Conservation (phyloP, 2,113 vertebrate genomes). For the Cottus gobio region DNA sequence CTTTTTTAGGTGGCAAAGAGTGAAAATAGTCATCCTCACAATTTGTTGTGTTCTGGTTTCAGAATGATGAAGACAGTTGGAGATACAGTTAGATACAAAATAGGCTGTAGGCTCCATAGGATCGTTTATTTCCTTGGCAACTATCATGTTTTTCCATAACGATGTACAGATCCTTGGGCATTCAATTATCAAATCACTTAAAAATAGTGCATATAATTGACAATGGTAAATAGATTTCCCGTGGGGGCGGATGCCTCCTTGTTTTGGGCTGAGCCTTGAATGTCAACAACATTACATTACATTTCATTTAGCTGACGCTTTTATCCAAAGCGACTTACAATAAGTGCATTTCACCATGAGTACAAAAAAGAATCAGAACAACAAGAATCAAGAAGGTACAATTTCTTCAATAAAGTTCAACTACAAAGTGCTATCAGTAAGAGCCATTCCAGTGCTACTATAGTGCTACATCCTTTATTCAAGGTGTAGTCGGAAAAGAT, state of each 20-base stretch:
- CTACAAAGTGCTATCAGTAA: too few relatives aligned
- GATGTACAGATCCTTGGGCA: neutral
- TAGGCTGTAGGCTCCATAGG: neutral
- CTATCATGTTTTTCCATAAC: neutral
- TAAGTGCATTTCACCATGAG: too few relatives aligned
- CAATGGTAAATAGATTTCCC: neutral
- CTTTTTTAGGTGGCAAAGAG: neutral
- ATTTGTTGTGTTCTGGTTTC: neutral
- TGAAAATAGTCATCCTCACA: neutral
- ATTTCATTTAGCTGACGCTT: too few relatives aligned
- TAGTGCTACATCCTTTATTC: too few relatives aligned
- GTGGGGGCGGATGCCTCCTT: neutral
- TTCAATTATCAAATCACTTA: neutral
- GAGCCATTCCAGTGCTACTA: too few relatives aligned
- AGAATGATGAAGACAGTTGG: neutral
- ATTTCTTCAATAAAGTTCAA: too few relatives aligned
- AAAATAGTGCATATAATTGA: neutral
- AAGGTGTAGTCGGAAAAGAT: too few relatives aligned
- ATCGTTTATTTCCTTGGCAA: neutral
- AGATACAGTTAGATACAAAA: neutral
- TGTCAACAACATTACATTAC: too few relatives aligned
- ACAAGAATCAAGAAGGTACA: too few relatives aligned
- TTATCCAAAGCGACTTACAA: too few relatives aligned
- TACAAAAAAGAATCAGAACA: too few relatives aligned
- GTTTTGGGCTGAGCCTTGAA: neutral